Percentiles rank a stretch among this genome's conserved stretches.
Conservation (phyloP, 1,140 invertebrate species). For the Physella acuta region DNA sequence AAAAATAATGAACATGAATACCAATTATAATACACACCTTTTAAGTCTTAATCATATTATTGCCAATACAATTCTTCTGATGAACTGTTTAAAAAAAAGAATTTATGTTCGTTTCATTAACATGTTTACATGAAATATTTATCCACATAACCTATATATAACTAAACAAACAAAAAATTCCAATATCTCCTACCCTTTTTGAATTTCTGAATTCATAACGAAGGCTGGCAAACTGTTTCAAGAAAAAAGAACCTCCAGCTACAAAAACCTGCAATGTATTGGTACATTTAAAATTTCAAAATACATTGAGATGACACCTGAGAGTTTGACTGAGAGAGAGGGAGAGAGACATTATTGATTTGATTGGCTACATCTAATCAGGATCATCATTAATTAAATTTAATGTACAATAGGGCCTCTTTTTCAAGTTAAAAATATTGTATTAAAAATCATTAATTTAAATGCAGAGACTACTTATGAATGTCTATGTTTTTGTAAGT, state of each 20-base stretch:
- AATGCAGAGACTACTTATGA: too few relatives aligned
- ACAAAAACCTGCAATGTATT: slow-evolving; percentile 46
- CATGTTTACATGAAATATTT: not conserved
- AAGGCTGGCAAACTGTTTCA: slow-evolving; percentile 48
- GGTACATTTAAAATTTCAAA: not conserved
- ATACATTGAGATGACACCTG: not conserved
- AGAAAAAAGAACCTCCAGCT: slow-evolving; percentile 47
- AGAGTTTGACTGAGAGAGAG: not conserved
- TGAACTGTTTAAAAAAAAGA: not conserved
- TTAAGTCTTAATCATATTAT: not conserved
- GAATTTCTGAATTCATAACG: slow-evolving; percentile 72
- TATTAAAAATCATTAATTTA: not conserved
- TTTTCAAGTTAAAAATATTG: not conserved
- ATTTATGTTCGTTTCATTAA: not conserved
- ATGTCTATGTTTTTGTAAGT: too few relatives aligned
- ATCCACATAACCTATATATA: not conserved
- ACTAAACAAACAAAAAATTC: not conserved
- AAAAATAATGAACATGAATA: not conserved
- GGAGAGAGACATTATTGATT: not conserved
- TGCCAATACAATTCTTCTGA: not conserved
- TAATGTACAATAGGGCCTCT: not conserved
- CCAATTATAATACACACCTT: not conserved
- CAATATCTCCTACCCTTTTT: slow-evolving; percentile 57
- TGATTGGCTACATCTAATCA: not conserved
- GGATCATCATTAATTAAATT: not conserved